A percentile compares a stretch with the other conserved stretches of the same genome.
These are phyloP conservation scores for Myrmecophaga tridactyla DNA, from an alignment of 2,113 vertebrate species.

Conservation along the genomic window DNA sequence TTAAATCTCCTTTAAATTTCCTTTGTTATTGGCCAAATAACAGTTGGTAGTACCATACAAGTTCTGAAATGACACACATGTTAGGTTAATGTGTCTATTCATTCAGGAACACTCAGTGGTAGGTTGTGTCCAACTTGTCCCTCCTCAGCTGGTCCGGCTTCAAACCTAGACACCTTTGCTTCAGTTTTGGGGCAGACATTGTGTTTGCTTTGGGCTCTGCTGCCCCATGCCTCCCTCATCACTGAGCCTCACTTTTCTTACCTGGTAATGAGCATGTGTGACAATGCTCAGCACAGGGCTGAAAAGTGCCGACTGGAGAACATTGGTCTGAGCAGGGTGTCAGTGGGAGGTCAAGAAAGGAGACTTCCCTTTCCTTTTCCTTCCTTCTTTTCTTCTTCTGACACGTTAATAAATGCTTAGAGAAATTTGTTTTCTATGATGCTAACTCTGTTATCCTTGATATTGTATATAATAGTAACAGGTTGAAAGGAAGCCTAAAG, in stretches of 20 bases:
- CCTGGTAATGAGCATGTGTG: background rate
- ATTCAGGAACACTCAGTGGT: background rate
- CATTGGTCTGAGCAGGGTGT: background rate
- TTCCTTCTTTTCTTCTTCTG: background rate
- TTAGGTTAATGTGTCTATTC: background rate
- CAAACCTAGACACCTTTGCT: background rate
- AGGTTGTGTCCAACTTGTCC: background rate
- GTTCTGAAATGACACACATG: background rate
- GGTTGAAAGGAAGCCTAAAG: background rate
- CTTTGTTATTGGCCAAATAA: background rate
- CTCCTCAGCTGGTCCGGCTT: accelerated
- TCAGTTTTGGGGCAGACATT: accelerated
- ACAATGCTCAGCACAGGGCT: background rate
- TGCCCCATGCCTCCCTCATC: accelerated
- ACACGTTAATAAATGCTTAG: background rate
- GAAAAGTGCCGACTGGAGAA: background rate
- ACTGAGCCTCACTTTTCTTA: background rate
- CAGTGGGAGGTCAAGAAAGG: background rate
- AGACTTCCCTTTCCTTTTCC: background rate
- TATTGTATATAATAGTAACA: background rate
- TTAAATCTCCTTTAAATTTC: background rate
- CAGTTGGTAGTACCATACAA: background rate
- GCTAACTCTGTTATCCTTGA: background rate
- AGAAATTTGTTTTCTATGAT: background rate
- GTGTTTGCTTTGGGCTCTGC: background rate